Base-by-base conservation (phyloP, 1,140 invertebrate species). In the Drosophila kurseongensis region DNA sequence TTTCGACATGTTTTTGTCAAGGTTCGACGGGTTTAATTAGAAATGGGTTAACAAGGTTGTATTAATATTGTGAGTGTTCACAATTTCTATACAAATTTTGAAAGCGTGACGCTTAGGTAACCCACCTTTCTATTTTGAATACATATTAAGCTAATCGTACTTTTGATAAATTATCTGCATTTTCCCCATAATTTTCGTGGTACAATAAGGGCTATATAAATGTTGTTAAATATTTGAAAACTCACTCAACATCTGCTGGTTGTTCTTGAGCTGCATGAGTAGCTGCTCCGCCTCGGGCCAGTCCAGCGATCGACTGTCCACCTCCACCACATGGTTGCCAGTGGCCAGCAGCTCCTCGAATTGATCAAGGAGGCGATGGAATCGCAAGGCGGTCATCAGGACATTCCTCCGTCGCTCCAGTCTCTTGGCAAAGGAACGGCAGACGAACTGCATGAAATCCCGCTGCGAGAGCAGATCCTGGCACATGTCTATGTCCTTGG, bases 391-490 rank as follows among this genome's bases (percentile, higher is more conserved):
- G 4, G 96, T 96, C 44, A 97, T 96, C 6, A 97, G 90, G n/a
- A 96, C 93, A 78, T 96, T 96, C 62, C 96, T 92, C 32, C 96
- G 92, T 41, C 95, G 94, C 79, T 97, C 96, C 48, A 97, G 90
- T n/a, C 96, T 93, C 27, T 94, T 94, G 0, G 96, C 96, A 83
- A 96, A 97, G 80, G 95, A 96, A 54, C 96, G 94, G 77, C 95
- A 96, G 0, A 97, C 95, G 67, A 96, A 96, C 91, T 97, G 95
- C 96, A 97, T 97, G 83, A 96, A 96, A 78, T 96, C 95, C 68
- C 94, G 93, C 66, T 96, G 95, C 0, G 95, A 95, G 12, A 95
- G 93, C 6, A 96, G 83, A 85, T 96, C 95, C 83, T 92, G 93
- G 40, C 91, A 90, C n/a, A 91, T 29, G 9, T 89, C 29, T 45